Evolutionary conservation across 2,797 vertebrate species (phyloP), one percentile per base, ranked within the genome.

Genomic region (Crocodylus rhombifer): DNA sequence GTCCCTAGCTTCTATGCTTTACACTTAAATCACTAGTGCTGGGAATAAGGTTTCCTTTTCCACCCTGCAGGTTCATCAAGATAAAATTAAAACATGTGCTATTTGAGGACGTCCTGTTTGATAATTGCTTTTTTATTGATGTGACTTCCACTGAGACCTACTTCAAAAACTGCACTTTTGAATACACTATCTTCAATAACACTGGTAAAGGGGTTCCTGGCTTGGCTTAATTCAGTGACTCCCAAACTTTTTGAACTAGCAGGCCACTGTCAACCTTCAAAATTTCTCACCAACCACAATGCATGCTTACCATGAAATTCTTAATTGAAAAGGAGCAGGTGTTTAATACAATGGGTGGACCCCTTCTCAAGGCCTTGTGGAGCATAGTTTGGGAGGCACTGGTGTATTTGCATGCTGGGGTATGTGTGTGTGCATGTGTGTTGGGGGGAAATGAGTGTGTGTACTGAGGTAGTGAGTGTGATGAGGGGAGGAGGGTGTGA

Each of bases 161-260:
- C 97, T 99, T 99, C 79, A 99, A 99, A 97, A 99, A 99, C 88
- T 99, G 99, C 97, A 99, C 99, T 85, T 98, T 99, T 82, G 98
- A 98, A 94, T 98, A 98, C 30, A 99, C 99, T 0, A 26, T 98
- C 92, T 99, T 99, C 97, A 99, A 98, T 74, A 99, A 99, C 95
- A 99, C 99, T 51, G 99, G 99, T 99, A 94, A 96, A 90, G 64
- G 77, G 15, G 80, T 87, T 87, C 58, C 30, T 82, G 58, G 69
- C 64, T 1, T 1, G 3, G 16, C 55, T 11, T 86, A 33, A 42
- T 21, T 83, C 76, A 5, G 1, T 64, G 58, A 55, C 86, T 58
- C 42, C 42, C 42, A 51, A 51, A 51, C 42, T 51, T 51, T 51
- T 51, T 10, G 42, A 51, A 51, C 42, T 51, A 51, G 42, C 42